These are phyloP conservation scores for Hippocampus guttulatus DNA, from an alignment of 2,113 vertebrate genomes.

Conservation along the genomic window DNA sequence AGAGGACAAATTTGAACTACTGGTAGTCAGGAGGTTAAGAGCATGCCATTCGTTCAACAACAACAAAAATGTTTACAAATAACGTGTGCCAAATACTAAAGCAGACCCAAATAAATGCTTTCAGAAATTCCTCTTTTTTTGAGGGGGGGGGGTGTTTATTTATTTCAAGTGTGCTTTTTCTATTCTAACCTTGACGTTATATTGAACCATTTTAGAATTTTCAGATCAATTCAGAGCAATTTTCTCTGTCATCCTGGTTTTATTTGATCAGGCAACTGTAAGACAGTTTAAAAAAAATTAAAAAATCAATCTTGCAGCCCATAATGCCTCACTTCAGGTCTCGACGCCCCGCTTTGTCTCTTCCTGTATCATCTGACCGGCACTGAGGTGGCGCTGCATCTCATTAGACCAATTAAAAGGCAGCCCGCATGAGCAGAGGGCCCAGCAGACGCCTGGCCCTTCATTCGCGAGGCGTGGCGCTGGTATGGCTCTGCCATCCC, in stretches of 20 bases:
- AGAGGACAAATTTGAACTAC: too few species aligned
- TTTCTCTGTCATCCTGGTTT: background rate
- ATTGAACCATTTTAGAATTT: background rate
- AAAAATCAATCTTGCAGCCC: constrained; percentile 16
- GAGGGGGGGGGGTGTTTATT: background rate
- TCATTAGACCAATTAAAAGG: constrained; percentile 64
- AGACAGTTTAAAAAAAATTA: background rate
- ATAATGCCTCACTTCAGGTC: constrained; percentile 2
- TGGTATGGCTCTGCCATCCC: constrained; percentile 39
- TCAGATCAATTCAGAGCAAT: background rate
- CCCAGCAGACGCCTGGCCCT: constrained; percentile 40
- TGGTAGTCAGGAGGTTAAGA: too few species aligned
- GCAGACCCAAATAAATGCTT: background rate
- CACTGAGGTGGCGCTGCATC: constrained; percentile 35
- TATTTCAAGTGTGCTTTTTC: background rate
- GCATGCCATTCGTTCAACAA: background rate
- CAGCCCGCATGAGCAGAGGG: constrained; percentile 35
- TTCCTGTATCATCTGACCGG: constrained; percentile 53
- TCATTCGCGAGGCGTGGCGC: constrained; percentile 50
- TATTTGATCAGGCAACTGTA: background rate
- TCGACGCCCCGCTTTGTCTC: constrained; percentile 20
- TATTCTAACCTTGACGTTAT: background rate
- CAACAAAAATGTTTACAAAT: background rate
- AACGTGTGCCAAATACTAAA: background rate
- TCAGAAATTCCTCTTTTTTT: background rate